Percentiles rank a stretch among this genome's conserved stretches.
These are phyloP conservation scores for Megalopta genalis DNA, from an alignment of 1,140 invertebrate genomes.

Conservation along the genomic window DNA sequence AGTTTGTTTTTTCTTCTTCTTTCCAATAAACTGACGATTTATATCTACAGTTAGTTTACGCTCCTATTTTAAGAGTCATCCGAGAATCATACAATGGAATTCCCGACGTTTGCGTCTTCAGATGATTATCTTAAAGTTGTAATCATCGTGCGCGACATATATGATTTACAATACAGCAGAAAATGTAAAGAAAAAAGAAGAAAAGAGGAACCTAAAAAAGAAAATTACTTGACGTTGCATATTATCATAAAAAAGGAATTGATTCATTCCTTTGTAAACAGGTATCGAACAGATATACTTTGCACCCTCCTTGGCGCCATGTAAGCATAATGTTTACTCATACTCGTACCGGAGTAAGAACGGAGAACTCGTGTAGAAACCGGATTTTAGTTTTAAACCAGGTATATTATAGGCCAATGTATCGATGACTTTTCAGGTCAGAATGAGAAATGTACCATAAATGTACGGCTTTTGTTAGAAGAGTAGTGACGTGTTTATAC, in stretches of 20 bases:
- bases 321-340: not conserved
- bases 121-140: not conserved
- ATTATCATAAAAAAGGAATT: too few relatives aligned
- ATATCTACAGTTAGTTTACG: not conserved
- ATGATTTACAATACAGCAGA: too few relatives aligned
- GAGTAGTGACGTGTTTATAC: too few relatives aligned
- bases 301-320: not conserved
- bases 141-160: too few relatives aligned
- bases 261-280: too few relatives aligned
- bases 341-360: not conserved
- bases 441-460: not conserved
- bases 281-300: too few relatives aligned
- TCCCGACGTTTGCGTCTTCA: not conserved
- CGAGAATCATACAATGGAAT: not conserved
- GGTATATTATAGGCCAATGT: not conserved
- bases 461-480: too few relatives aligned
- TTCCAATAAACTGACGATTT: not conserved
- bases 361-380: conserved; percentile 4
- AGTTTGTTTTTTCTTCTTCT: not conserved
- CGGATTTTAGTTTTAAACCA: conserved; percentile 6
- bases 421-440: too few relatives aligned
- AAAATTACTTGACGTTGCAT: too few relatives aligned
- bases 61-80: not conserved
- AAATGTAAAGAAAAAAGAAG: too few relatives aligned
- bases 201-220: too few relatives aligned